These are phyloP conservation scores for Falco biarmicus DNA, from an alignment of 2,797 vertebrate genomes.

Conservation along the genomic window DNA sequence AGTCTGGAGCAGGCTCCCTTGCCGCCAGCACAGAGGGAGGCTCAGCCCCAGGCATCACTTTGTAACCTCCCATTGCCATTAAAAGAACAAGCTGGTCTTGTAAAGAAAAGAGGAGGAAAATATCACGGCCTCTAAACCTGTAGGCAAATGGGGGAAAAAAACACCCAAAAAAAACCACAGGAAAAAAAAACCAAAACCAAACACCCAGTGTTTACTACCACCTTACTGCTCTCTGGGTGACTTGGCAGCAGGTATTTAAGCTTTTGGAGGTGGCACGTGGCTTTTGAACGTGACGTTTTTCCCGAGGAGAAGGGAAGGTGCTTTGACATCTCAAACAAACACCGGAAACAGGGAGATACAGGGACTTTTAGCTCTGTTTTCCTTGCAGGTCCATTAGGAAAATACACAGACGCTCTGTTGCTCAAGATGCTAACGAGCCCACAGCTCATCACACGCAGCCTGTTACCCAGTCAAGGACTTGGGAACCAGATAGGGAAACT, in stretches of 20 bases:
- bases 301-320: neutral
- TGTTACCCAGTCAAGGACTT: neutral
- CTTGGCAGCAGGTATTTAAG: neutral
- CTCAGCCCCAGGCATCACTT: accelerated
- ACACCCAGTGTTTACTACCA: neutral
- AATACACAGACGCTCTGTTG: neutral
- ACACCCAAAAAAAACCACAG: accelerated
- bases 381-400: neutral
- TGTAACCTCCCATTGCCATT: neutral
- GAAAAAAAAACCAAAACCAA: neutral
- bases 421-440: neutral
- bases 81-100: neutral
- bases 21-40: neutral
- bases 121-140: neutral
- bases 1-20: neutral
- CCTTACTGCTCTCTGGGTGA: neutral
- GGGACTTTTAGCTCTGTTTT: neutral
- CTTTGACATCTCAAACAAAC: neutral
- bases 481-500: neutral
- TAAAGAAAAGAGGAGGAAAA: neutral
- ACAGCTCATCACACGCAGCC: accelerated
- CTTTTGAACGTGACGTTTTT: neutral
- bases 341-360: neutral
- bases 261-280: neutral
- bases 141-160: accelerated